These are phyloP conservation scores for Chiridota heheva DNA, from an alignment of 35 echinoderm and acorn worm genomes.

Conservation along the genomic window DNA sequence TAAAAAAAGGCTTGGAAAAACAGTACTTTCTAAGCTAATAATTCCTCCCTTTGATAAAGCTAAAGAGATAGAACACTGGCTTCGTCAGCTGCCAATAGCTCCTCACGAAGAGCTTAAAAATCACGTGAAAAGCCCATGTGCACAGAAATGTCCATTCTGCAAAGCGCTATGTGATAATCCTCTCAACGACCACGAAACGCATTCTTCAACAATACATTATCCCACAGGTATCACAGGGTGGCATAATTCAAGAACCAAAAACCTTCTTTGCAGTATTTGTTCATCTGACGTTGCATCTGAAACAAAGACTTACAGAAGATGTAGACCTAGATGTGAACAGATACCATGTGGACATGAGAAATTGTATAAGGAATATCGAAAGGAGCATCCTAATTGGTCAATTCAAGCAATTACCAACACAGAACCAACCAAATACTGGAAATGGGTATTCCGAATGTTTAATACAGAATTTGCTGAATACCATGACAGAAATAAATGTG, in stretches of 20 bases:
- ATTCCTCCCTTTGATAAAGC: too few relatives aligned
- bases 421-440: conserved; percentile 38
- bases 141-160: conserved; percentile 33
- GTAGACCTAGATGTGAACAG: not conserved
- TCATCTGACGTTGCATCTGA: conserved; percentile 6
- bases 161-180: conserved; percentile 32
- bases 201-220: conserved; percentile 11
- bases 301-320: conserved; percentile 19
- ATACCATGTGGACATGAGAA: not conserved
- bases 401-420: conserved; percentile 10
- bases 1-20: too few relatives aligned
- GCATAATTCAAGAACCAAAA: not conserved
- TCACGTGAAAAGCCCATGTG: conserved; percentile 19
- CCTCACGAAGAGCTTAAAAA: conserved; percentile 7
- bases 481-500: not conserved
- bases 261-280: conserved; percentile 10
- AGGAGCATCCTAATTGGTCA: conserved; percentile 22
- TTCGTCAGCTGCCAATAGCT: not conserved
- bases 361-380: conserved; percentile 26
- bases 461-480: conserved; percentile 21
- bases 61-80: not conserved
- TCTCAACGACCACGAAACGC: not conserved
- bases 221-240: conserved; percentile 33
- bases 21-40: too few relatives aligned
- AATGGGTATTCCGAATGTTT: conserved; percentile 33